Evolutionary conservation across 2,113 vertebrate genomes (phyloP), one percentile per base, ranked within the genome.

Genomic region (Anhinga rufa): DNA sequence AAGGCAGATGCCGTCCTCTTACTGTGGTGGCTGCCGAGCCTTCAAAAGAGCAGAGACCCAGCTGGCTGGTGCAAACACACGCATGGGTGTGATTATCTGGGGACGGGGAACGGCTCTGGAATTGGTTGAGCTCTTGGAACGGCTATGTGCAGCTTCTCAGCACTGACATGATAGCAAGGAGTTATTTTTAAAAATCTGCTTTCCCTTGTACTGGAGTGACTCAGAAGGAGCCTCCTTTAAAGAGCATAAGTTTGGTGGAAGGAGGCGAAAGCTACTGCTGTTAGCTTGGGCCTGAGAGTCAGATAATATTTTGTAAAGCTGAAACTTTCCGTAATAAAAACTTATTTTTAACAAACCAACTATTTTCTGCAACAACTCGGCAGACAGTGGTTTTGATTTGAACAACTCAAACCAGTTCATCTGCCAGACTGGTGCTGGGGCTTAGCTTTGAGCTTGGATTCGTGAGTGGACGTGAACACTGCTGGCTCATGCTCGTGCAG

Each of bases 11-110:
- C 61, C 3, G 4, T 32, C 34, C 54, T 60, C 46, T 38, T 9
- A 8, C 14, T 0, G 19, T 58, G 6, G 86, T 4, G 18, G 22
- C 9, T 31, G 69, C 64, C 6, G 61, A 55, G 42, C 64, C 46
- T 49, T 17, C n/a, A 3, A 44, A 36, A 20, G 44, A 64, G 79
- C 81, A 24, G 12, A 36, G 62, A 13, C 36, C 29, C 26, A 2
- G 14, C 72, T 57, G 87, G 40, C 2, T 5, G 65, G n/a, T 44
- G 61, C 20, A 25, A 20, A n/a, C 0, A 0, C 1, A 1, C 4
- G 34, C 6, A 15, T 25, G 31, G 1, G 10, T 80, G 66, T 5
- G 76, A 17, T 58, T 8, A 14, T 32, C 49, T 15, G 40, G 49
- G 66, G 42, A 57, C 17, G 13, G 48, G 70, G 70, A 81, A 11